phyloP scores from a whole-genome alignment of 2,113 vertebrate genomes.

The Dromaius novaehollandiae region DNA sequence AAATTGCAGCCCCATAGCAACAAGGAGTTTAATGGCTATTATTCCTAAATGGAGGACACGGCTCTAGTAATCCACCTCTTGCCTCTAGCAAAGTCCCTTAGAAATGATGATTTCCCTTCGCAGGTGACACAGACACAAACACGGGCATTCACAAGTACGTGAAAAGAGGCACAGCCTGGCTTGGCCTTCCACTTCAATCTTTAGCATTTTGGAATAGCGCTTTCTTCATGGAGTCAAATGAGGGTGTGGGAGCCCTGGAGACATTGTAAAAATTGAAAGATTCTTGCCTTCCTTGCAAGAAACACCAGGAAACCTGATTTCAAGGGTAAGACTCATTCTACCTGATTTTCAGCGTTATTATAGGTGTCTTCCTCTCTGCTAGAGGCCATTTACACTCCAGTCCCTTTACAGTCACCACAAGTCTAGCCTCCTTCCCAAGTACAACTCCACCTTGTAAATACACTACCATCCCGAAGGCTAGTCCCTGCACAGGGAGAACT shows the following conservation, averaged over 20 bases:
- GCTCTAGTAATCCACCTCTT: background rate
- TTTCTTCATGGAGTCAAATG: background rate
- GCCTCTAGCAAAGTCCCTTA: background rate
- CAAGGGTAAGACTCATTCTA: background rate
- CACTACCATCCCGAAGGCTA: background rate
- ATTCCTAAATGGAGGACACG: slow-evolving; percentile 24
- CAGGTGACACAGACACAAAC: background rate
- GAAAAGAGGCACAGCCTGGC: background rate
- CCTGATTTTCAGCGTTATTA: background rate
- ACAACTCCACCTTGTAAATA: background rate
- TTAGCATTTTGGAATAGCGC: background rate
- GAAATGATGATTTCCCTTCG: background rate
- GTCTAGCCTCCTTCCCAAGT: background rate
- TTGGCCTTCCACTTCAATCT: background rate
- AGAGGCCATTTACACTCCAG: background rate
- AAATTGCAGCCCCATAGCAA: slow-evolving; percentile 64
- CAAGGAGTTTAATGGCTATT: slow-evolving; percentile 57
- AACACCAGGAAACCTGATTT: background rate
- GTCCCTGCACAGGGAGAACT: background rate
- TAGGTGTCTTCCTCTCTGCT: background rate
- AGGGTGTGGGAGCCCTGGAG: background rate
- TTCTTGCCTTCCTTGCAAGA: background rate
- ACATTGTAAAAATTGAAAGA: background rate
- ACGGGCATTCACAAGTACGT: background rate
- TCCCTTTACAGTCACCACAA: background rate